A percentile compares a stretch with the other conserved stretches of the same genome.
phyloP scores from a whole-genome alignment of 2,888 invertebrate genomes.

The Cheilosia vernalis region DNA sequence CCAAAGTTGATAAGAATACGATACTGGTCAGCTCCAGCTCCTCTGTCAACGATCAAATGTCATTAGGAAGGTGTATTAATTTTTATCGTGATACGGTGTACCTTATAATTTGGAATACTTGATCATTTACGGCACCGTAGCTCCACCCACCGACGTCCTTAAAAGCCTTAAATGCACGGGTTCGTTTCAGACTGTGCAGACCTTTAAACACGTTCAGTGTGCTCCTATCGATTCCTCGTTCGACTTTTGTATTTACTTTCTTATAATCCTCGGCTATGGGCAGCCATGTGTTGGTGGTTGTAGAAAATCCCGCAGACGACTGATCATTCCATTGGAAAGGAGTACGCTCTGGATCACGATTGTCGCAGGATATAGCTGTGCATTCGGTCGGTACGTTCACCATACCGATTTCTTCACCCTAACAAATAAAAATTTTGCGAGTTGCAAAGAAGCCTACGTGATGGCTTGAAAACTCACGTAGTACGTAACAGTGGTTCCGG shows the following conservation, averaged over 20 bases:
- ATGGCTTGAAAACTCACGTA: slow-evolving; percentile 86
- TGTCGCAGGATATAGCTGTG: slow-evolving; percentile 81
- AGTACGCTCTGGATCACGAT: slow-evolving; percentile 86
- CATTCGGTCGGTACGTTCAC: slow-evolving; percentile 83
- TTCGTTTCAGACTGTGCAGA: slow-evolving; percentile 84
- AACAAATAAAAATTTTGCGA: neutral
- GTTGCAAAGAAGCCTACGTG: neutral
- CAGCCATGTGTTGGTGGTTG: slow-evolving; percentile 80
- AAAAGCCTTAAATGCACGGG: slow-evolving; percentile 80
- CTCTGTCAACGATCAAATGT: slow-evolving; percentile 63
- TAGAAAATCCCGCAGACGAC: slow-evolving; percentile 81
- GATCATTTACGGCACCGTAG: slow-evolving; percentile 79
- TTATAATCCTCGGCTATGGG: slow-evolving; percentile 85
- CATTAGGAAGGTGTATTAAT: neutral
- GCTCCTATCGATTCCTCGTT: slow-evolving; percentile 84
- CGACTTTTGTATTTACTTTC: slow-evolving; percentile 85
- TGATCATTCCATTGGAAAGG: slow-evolving; percentile 86
- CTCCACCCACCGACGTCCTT: slow-evolving; percentile 78
- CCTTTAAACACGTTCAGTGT: slow-evolving; percentile 86
- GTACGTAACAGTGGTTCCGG: slow-evolving; percentile 86
- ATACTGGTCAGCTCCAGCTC: slow-evolving; percentile 79
- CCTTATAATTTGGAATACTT: slow-evolving; percentile 81
- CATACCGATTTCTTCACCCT: slow-evolving; percentile 90
- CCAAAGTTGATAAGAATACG: slow-evolving; percentile 80
- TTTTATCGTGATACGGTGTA: slow-evolving; percentile 42